Base-by-base conservation (phyloP, 92 coral and sea anemone species). In the Zoanthus gigantus region DNA sequence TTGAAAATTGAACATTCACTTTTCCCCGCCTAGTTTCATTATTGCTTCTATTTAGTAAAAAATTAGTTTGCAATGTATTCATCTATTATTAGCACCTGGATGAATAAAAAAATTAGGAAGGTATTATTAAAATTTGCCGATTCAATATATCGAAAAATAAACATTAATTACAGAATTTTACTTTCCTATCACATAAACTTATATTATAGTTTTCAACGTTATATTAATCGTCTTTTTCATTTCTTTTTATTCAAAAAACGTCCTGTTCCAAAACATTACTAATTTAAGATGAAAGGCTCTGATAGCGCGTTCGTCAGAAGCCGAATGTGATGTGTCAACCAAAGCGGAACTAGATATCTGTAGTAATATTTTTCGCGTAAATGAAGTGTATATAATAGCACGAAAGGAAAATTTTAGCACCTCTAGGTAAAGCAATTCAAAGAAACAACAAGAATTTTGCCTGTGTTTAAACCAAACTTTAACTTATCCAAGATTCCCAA, bases 41-140 rank as follows among this genome's bases (percentile, higher is more conserved):
- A 37, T 37, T 37, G 42, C 42, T 37, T 37, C 42, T 2, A 37
- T 37, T 37, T 37, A 37, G 42, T 37, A 37, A 37, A 37, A 37
- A 67, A 67, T 23, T 9, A 23, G 29, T 11, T 23, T 67, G 10
- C 23, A n/a, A 67, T 67, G 37, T 67, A 18, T 67, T 13, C 2
- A 9, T 23, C 72, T 10, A 48, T 9, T 18, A 48, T 75, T 75
- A 52, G 29, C 80, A 76, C 80, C 80, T 52, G 1, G 58, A 76
- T 76, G 63, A 76, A 76, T 76, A 23, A 23, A 76, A 61, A 76
- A 50, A 76, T 76, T 76, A 76, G 65, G 47, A 46, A 76, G 32
- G 18, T 47, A 18, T 76, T 76, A 63, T 76, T 76, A 18, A 52
- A 76, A 76, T 76, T 74, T 76, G 34, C 63, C 9, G 42, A 42